These are phyloP conservation scores for Synergus gifuensis DNA, from an alignment of 2,888 invertebrate species.

Conservation along the genomic window DNA sequence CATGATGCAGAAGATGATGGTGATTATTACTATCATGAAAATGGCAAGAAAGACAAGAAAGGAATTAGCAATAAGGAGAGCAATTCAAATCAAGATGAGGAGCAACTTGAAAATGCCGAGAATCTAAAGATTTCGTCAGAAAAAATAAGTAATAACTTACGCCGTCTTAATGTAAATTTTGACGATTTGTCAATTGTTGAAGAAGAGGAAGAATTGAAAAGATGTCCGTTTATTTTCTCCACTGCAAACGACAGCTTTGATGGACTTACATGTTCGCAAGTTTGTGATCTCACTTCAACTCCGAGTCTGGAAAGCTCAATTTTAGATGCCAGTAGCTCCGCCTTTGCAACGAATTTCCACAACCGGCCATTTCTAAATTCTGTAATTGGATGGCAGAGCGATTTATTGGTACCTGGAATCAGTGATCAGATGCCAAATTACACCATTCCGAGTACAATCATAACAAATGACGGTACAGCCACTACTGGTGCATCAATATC, in stretches of 20 bases:
- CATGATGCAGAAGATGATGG: slow-evolving; percentile 66
- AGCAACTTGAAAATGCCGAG: slow-evolving; percentile 72
- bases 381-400: neutral
- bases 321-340: neutral
- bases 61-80: slow-evolving; percentile 69
- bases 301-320: neutral
- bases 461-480: neutral
- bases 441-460: neutral
- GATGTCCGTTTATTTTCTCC: slow-evolving; percentile 47
- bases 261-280: neutral
- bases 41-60: slow-evolving; percentile 63
- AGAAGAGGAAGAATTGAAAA: slow-evolving; percentile 80
- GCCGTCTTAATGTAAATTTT: slow-evolving; percentile 78
- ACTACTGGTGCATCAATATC: neutral
- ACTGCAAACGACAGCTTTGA: neutral
- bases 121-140: slow-evolving; percentile 79
- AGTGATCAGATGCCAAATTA: neutral
- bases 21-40: slow-evolving; percentile 57
- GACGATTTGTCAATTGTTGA: slow-evolving; percentile 88
- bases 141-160: slow-evolving; percentile 72
- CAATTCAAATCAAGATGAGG: slow-evolving; percentile 61
- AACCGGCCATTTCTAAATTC: neutral
- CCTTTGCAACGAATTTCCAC: neutral
- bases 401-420: neutral
- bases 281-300: neutral